Base-by-base conservation (phyloP, 1,140 invertebrate genomes). In the Meloidogyne chitwoodi region DNA sequence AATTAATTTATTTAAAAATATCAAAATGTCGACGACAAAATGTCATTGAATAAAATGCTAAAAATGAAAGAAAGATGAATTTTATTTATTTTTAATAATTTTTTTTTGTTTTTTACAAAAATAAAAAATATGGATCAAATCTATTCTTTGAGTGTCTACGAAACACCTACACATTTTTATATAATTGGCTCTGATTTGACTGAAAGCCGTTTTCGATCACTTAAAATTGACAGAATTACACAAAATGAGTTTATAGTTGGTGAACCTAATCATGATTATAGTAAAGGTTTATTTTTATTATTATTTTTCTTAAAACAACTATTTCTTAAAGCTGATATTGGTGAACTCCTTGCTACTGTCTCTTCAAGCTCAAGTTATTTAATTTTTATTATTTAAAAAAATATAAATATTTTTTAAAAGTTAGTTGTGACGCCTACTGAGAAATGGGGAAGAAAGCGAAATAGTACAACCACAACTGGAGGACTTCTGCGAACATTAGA, bases 151-250 rank as follows among this genome's bases (percentile, higher is more conserved):
- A 69, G 76, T 26, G 77, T 86, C 48, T 86, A 87, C 68, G 85
- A 86, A 74, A 87, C 85, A 10, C 68, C 81, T 27, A 68, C 72
- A 14, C 81, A 85, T 56, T 86, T 86, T 68, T 87, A 86, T 65
- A 75, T 87, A 27, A 82, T 86, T 64, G 85, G 85, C 11, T 77
- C 79, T 44, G 86, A 86, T 77, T 38, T 76, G n/a, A 68, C 84
- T 14, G 81, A 79, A 24, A 84, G 66, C 0, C 38, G 73, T n/a
- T 86, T 75, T 70, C 44, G 75, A 70, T 79, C 87, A 8, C 75
- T 86, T 8, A 86, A 87, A 73, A 85, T 86, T 29, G 85, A 86
- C 67, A 48, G 85, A 68, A 69, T 77, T 22, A 69, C 87, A n/a
- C 71, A 76, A 16, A 80, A 70, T 27, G 78, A 79, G 12, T 79